phyloP scores from a whole-genome alignment of 2,888 invertebrate species.

The Tillus elongatus region DNA sequence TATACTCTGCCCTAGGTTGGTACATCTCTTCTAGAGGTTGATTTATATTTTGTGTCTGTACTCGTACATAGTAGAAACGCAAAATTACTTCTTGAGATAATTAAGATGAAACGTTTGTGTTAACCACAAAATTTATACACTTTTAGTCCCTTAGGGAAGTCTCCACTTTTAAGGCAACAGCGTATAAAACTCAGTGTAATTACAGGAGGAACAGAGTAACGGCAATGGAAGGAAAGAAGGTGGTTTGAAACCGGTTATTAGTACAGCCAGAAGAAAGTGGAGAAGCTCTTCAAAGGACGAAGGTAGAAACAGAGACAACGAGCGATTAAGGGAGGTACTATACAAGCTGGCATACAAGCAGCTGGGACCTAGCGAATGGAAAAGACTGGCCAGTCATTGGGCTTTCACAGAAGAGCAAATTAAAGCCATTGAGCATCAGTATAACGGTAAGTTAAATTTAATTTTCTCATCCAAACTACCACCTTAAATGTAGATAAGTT shows the following conservation, averaged over 20 bases:
- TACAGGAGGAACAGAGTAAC: slow-evolving; percentile 29
- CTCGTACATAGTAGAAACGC: too few species aligned
- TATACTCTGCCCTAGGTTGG: too few species aligned
- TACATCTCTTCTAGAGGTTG: too few species aligned
- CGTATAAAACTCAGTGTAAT: too few species aligned
- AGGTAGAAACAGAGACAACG: slow-evolving; percentile 35
- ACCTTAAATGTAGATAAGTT: too few species aligned
- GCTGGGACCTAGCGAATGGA: slow-evolving; percentile 55
- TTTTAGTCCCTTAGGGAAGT: too few species aligned
- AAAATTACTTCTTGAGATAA: too few species aligned
- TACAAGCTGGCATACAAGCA: slow-evolving; percentile 52
- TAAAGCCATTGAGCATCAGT: slow-evolving; percentile 60
- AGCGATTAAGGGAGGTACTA: slow-evolving; percentile 43
- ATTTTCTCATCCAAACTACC: too few species aligned
- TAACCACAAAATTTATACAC: too few species aligned
- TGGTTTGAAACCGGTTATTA: slow-evolving; percentile 40
- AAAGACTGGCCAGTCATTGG: slow-evolving; percentile 56
- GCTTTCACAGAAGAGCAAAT: slow-evolving; percentile 60
- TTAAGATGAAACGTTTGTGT: too few species aligned
- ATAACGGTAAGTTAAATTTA: slow-evolving; percentile 53
- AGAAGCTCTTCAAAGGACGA: slow-evolving; percentile 28
- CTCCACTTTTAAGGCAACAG: too few species aligned
- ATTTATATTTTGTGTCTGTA: too few species aligned
- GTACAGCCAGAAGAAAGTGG: slow-evolving; percentile 30
- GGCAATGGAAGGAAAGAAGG: slow-evolving; percentile 20